Conservation (phyloP, 1,140 invertebrate genomes). For the Tenebrio molitor region DNA sequence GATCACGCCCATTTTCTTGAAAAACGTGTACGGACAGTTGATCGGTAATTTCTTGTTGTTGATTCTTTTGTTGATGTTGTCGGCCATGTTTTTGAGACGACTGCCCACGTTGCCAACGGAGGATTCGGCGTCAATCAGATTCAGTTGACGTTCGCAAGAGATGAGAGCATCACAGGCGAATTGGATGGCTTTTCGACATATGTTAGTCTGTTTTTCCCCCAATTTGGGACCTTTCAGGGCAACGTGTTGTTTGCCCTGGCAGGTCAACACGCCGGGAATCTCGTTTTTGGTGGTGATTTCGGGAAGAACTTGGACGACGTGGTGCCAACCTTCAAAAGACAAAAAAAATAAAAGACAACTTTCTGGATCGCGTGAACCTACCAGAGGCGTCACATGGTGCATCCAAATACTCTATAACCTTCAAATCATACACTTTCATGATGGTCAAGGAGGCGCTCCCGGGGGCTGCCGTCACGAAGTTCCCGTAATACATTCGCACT, state of each 20-base stretch:
- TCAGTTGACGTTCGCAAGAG: slow-evolving; percentile 70
- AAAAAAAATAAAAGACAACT: not conserved
- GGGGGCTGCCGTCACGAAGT: slow-evolving; percentile 74
- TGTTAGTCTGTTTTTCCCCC: slow-evolving; percentile 55
- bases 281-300: not conserved
- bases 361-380: slow-evolving; percentile 59
- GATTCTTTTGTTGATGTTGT: slow-evolving; percentile 63
- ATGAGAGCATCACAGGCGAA: slow-evolving; percentile 71
- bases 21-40: slow-evolving; percentile 58
- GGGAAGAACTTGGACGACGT: not conserved
- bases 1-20: slow-evolving; percentile 60
- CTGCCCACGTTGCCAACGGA: slow-evolving; percentile 78
- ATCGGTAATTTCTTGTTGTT: slow-evolving; percentile 54
- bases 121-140: slow-evolving; percentile 73
- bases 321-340: slow-evolving; percentile 15
- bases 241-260: not conserved
- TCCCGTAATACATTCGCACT: slow-evolving; percentile 71
- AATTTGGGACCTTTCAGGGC: slow-evolving; percentile 62
- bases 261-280: not conserved
- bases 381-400: slow-evolving; percentile 65
- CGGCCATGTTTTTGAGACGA: slow-evolving; percentile 71
- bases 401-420: slow-evolving; percentile 67
- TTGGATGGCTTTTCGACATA: slow-evolving; percentile 63
- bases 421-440: slow-evolving; percentile 67
- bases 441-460: slow-evolving; percentile 76